A percentile compares a stretch with the other conserved stretches of the same genome.
Evolutionary conservation across 2,797 vertebrate genomes (phyloP).

Genomic region (Psittacula echo): DNA sequence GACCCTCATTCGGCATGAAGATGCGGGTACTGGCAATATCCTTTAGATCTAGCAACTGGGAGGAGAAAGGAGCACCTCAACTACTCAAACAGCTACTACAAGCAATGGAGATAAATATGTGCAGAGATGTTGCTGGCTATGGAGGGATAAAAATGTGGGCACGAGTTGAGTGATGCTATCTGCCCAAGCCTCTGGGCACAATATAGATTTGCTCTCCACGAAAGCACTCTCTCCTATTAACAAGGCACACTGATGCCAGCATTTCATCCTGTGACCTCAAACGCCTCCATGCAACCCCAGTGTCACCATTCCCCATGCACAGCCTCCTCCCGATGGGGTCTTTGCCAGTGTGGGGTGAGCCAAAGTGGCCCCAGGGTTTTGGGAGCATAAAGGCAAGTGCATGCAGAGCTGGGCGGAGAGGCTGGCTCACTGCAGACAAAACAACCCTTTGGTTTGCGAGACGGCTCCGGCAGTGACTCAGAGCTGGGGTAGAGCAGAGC

Average conservation of each 20-base stretch:
- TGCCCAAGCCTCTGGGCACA: background rate
- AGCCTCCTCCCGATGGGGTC: fast-evolving
- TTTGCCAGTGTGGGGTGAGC: fast-evolving
- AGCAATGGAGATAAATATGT: background rate
- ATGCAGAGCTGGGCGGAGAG: background rate
- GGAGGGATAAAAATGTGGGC: background rate
- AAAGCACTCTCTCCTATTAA: background rate
- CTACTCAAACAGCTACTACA: background rate
- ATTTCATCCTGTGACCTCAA: background rate
- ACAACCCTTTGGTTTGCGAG: background rate
- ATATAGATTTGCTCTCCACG: background rate
- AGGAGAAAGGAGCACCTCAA: background rate
- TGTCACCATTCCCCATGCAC: background rate
- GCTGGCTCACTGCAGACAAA: background rate
- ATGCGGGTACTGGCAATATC: background rate
- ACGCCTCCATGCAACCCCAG: fast-evolving
- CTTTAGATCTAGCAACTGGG: background rate
- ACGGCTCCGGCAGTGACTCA: background rate
- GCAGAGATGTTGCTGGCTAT: background rate
- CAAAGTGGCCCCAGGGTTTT: background rate
- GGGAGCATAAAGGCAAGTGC: background rate
- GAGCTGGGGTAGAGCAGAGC: background rate
- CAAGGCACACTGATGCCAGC: fast-evolving
- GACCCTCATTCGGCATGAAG: background rate
- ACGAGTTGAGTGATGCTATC: background rate